These are phyloP conservation scores for Drosophila subsilvestris DNA, from an alignment of 2,888 invertebrate species.

Conservation along the genomic window DNA sequence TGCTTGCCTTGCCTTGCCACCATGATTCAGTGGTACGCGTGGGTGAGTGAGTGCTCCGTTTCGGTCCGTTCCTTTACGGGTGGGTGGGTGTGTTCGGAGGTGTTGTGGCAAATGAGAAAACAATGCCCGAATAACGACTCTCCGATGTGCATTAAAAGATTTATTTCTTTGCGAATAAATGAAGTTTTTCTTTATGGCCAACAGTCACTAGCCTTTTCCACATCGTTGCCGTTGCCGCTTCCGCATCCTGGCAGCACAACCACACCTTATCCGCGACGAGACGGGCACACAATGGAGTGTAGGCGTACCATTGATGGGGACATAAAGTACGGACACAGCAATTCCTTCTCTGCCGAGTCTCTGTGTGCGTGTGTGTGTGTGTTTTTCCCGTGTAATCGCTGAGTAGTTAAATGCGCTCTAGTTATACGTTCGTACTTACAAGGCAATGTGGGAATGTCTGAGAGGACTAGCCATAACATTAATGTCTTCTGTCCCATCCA, in stretches of 20 bases:
- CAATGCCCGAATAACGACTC: constrained; percentile 75
- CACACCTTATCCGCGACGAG: constrained; percentile 1
- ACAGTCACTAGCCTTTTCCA: constrained; percentile 25
- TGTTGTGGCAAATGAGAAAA: constrained; percentile 76
- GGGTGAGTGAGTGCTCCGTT: constrained; percentile 1
- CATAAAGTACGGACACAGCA: constrained; percentile 47
- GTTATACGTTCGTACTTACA: constrained; percentile 32
- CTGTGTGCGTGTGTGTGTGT: not conserved
- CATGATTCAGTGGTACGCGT: not conserved
- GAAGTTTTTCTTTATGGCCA: constrained; percentile 70
- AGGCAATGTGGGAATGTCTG: constrained; percentile 40
- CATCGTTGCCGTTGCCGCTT: constrained; percentile 11
- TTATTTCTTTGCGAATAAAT: constrained; percentile 73
- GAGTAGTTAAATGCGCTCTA: constrained; percentile 62
- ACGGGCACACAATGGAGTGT: constrained; percentile 12
- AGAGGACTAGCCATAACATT: constrained; percentile 36
- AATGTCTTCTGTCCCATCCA: constrained; percentile 55
- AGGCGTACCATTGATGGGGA: constrained; percentile 46
- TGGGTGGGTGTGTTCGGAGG: constrained; percentile 50
- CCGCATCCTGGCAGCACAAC: not conserved
- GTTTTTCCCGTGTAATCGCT: constrained; percentile 41
- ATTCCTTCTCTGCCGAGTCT: not conserved
- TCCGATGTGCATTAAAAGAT: constrained; percentile 76
- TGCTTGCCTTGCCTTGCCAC: not conserved
- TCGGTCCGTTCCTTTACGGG: not conserved